Evolutionary conservation across 2,797 vertebrate genomes (phyloP).

Genomic region (Sparidentex hasta): DNA sequence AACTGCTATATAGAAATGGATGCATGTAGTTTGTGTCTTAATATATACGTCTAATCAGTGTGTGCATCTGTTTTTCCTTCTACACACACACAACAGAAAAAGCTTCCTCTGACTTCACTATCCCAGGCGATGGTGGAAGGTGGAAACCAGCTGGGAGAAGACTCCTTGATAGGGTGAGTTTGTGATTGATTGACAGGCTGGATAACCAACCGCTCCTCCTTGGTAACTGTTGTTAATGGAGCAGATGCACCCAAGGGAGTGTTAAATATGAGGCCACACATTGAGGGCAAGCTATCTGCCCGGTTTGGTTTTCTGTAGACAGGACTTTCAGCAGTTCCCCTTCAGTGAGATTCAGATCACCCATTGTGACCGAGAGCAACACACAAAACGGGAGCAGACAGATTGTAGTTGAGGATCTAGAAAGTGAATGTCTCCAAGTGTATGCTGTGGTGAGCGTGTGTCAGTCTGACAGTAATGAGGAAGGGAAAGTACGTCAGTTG

Average conservation of each 20-base stretch:
- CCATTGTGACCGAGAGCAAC: not conserved
- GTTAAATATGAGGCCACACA: constrained; percentile 55
- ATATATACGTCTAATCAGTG: constrained; percentile 24
- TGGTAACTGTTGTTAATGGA: constrained; percentile 44
- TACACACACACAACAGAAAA: constrained; percentile 87
- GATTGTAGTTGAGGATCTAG: constrained; percentile 59
- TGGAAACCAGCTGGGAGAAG: constrained; percentile 91
- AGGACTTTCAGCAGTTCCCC: constrained; percentile 52
- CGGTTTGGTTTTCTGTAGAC: constrained; percentile 35
- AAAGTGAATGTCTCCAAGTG: constrained; percentile 53
- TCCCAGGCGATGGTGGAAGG: constrained; percentile 97
- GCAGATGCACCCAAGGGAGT: constrained; percentile 51
- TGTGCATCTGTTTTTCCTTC: constrained; percentile 40
- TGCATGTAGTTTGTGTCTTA: not conserved
- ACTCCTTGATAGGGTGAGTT: constrained; percentile 95
- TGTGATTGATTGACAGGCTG: constrained; percentile 43
- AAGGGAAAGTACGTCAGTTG: constrained; percentile 60
- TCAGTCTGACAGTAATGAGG: constrained; percentile 63
- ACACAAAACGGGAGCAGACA: constrained; percentile 1
- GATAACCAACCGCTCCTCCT: constrained; percentile 24
- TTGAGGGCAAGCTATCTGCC: constrained; percentile 36
- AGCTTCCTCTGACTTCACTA: constrained; percentile 93
- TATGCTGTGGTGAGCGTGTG: constrained; percentile 8
- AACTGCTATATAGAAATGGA: constrained; percentile 16
- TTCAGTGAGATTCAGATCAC: not conserved